Conservation (phyloP, 2,888 invertebrate species). For the Cabera pusaria region DNA sequence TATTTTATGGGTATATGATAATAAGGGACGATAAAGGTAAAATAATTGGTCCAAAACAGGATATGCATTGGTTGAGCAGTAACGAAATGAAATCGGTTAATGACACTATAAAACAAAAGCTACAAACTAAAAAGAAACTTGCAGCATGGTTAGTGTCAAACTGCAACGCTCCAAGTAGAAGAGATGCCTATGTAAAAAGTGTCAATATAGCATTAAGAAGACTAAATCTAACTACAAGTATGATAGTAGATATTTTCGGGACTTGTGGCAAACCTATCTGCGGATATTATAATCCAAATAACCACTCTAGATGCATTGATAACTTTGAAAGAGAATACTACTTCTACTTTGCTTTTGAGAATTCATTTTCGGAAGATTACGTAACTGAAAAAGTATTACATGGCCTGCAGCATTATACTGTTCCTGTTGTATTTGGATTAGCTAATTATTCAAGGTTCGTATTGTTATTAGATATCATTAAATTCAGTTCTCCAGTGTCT, state of each 20-base stretch:
- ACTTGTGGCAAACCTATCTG: constrained; percentile 51
- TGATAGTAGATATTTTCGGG: constrained; percentile 52
- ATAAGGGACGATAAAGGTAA: constrained; percentile 39
- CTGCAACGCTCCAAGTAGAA: constrained; percentile 39
- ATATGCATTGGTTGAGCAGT: constrained; percentile 46
- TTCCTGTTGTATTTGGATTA: constrained; percentile 62
- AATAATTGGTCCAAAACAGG: constrained; percentile 44
- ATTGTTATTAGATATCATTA: too few species aligned
- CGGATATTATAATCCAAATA: too few species aligned
- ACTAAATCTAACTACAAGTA: constrained; percentile 34
- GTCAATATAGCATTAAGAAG: constrained; percentile 37
- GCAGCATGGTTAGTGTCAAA: constrained; percentile 63
- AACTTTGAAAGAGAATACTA: constrained; percentile 50
- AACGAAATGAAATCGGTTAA: constrained; percentile 44
- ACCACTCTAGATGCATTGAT: too few species aligned
- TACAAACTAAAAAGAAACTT: constrained; percentile 45
- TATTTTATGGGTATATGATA: constrained; percentile 45
- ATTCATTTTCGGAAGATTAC: constrained; percentile 56
- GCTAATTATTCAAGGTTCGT: constrained; percentile 68
- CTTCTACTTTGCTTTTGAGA: constrained; percentile 64
- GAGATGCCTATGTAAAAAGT: constrained; percentile 37
- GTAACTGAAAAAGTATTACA: constrained; percentile 62
- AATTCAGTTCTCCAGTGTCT: too few species aligned
- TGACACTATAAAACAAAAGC: constrained; percentile 37
- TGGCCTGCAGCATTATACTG: constrained; percentile 47